Percentiles rank a stretch among this genome's conserved stretches.
These are phyloP conservation scores for Pampusana beccarii DNA, from an alignment of 2,113 vertebrate genomes.

Conservation along the genomic window DNA sequence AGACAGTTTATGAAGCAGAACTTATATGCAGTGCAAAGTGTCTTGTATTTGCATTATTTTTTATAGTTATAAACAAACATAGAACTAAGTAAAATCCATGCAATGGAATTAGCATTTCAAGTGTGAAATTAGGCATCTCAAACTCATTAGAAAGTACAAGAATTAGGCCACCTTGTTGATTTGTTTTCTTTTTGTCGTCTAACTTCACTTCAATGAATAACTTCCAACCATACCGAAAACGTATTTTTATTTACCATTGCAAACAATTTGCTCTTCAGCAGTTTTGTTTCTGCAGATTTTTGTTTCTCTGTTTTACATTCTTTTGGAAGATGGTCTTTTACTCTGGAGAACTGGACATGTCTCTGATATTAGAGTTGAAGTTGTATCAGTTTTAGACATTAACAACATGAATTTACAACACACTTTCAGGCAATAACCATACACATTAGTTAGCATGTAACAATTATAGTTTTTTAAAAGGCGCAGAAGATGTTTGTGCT, in stretches of 20 bases:
- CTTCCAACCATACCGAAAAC: background rate
- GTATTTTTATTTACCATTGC: background rate
- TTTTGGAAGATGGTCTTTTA: background rate
- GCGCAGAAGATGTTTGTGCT: background rate
- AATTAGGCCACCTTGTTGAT: background rate
- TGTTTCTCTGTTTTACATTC: background rate
- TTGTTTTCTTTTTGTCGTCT: background rate
- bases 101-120: background rate
- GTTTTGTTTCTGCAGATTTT: background rate
- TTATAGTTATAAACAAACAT: background rate
- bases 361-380: background rate
- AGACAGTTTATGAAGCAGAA: background rate
- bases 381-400: background rate
- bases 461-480: background rate
- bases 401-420: background rate
- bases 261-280: background rate
- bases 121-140: background rate
- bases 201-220: background rate
- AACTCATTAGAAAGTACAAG: background rate
- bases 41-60: background rate
- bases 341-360: fast-evolving
- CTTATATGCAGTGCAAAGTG: background rate
- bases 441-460: background rate
- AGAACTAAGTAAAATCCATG: background rate
- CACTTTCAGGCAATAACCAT: background rate